These are phyloP conservation scores for Apamea monoglypha DNA, from an alignment of 2,888 invertebrate genomes.

Conservation along the genomic window DNA sequence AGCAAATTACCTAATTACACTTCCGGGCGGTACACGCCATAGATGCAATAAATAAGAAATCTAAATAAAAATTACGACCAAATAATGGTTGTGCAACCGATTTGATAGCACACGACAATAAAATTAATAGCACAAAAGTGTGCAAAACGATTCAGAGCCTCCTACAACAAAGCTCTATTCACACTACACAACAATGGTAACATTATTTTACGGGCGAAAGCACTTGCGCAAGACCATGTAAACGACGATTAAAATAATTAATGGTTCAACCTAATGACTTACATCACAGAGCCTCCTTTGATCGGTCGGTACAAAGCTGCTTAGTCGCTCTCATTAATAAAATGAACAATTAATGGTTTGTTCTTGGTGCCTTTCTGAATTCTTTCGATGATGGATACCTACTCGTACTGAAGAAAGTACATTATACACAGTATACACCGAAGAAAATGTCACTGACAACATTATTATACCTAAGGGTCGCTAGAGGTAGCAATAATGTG, in stretches of 20 bases:
- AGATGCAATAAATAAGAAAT: constrained; percentile 61
- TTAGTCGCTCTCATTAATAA: constrained; percentile 69
- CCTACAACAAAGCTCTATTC: constrained; percentile 85
- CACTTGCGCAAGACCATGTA: constrained; percentile 83
- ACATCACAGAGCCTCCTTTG: constrained; percentile 78
- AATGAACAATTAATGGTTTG: constrained; percentile 62
- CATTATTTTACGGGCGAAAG: constrained; percentile 87
- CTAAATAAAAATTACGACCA: constrained; percentile 63
- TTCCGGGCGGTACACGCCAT: constrained; percentile 37
- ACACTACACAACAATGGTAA: constrained; percentile 82
- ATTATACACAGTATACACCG: too few relatives aligned
- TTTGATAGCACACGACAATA: constrained; percentile 72
- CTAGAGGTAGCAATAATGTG: not conserved
- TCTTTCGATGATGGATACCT: constrained; percentile 8
- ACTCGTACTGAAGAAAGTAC: constrained; percentile 8
- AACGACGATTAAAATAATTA: constrained; percentile 88
- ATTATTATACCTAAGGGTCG: not conserved
- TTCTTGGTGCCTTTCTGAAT: constrained; percentile 29
- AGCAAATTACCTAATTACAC: constrained; percentile 42
- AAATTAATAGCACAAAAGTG: constrained; percentile 79
- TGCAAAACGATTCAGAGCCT: constrained; percentile 75
- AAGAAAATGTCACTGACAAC: not conserved
- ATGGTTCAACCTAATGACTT: constrained; percentile 85
- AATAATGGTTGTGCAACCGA: constrained; percentile 67
- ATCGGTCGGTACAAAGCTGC: constrained; percentile 72